Base-by-base conservation (phyloP, 1,140 invertebrate species). In the Heliconius himera region DNA sequence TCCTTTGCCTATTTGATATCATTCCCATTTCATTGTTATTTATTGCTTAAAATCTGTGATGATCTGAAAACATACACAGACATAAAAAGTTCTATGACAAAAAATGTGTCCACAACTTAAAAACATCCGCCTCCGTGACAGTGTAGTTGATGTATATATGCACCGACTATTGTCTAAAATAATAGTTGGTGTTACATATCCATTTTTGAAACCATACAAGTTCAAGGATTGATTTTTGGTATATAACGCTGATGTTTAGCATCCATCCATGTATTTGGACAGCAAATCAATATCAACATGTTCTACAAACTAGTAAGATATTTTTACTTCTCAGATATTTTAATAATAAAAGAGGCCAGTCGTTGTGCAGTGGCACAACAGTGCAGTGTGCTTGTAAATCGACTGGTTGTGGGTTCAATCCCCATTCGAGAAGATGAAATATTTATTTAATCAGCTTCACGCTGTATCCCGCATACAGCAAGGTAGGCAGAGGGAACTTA, bases 171-270 rank as follows among this genome's bases (percentile, higher is more conserved):
- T 80, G 72, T 71, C 74, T 46, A 18, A 38, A 38, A 29, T 16
- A 38, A 36, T 56, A 9, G 51, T 51, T 81, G 16, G 73, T 56
- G 66, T 81, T 26, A 74, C n/a, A 74, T 33, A 2, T 22, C 70
- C 60, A 74, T 77, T 77, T 80, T 74, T 83, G 84, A 33, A 71
- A 71, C 33, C 70, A 71, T 38, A 71, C 70, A 71, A 89, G 87
- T 84, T 89, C 85, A 89, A 89, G 87, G 87, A 38, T 83, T 38
- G 36, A 73, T 78, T 85, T 83, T 84, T 56, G 74, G 78, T 84
- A 86, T 84, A 85, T 82, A 87, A 73, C 66, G 66, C 1, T 38
- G 29, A 51, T 54, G 29, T 51, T 72, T 70, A 66, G 70, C 26
- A 54, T 72, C 8, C 46, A 73, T 77, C 77, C 33, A 49, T 73